These are phyloP conservation scores for Hydrocynus forskahlii DNA, from an alignment of 2,797 vertebrate species.

Conservation along the genomic window DNA sequence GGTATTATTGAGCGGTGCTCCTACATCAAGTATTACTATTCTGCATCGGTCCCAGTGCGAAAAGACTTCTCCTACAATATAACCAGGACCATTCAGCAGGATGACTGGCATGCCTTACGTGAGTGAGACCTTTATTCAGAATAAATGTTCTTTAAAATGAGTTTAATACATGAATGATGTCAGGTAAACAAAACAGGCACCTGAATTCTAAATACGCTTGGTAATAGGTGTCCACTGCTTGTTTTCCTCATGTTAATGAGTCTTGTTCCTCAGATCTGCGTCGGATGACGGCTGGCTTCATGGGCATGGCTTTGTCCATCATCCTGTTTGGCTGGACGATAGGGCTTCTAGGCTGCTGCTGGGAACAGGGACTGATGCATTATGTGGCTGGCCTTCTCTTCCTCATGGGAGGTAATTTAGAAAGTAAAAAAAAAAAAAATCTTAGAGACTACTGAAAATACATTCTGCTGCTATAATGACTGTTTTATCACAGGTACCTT, in stretches of 20 bases:
- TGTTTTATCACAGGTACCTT: constrained; percentile 79
- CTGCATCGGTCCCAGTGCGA: constrained; percentile 80
- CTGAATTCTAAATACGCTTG: neutral
- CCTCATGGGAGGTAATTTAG: constrained; percentile 88
- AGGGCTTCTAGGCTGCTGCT: constrained; percentile 87
- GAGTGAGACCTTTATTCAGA: constrained; percentile 67
- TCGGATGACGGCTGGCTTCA: constrained; percentile 89
- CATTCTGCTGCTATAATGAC: neutral
- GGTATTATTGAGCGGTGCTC: constrained; percentile 73
- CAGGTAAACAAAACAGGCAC: no score
- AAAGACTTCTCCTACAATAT: constrained; percentile 88
- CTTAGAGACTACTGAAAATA: neutral
- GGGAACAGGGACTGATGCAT: constrained; percentile 91
- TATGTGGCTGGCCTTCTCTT: constrained; percentile 90
- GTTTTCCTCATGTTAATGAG: neutral
- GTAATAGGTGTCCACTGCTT: neutral
- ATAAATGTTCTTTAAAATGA: no score
- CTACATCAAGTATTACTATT: constrained; percentile 89
- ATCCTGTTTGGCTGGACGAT: constrained; percentile 90
- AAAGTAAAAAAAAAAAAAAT: no score
- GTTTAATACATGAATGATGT: neutral
- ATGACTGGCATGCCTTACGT: constrained; percentile 90
- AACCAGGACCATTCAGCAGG: constrained; percentile 90
- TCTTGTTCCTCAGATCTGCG: constrained; percentile 78
- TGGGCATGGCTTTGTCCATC: constrained; percentile 90